These are phyloP conservation scores for Octodonta nipae DNA, from an alignment of 2,888 invertebrate species.

Conservation along the genomic window DNA sequence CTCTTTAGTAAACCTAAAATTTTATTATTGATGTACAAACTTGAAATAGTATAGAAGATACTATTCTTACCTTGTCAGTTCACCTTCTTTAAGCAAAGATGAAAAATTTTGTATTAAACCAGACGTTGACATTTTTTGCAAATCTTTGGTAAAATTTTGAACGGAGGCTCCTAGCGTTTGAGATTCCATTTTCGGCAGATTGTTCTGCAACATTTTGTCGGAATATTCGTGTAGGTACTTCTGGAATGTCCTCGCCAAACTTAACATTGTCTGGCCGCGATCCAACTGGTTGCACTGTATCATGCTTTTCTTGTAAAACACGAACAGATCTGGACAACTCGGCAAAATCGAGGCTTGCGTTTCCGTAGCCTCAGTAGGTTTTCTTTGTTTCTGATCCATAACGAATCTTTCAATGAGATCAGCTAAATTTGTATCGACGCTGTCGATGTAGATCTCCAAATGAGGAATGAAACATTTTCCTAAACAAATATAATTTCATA, in stretches of 20 bases:
- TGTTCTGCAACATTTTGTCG: slow-evolving; percentile 61
- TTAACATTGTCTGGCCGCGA: slow-evolving; percentile 77
- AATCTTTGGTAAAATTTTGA: slow-evolving; percentile 48
- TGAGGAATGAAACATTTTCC: slow-evolving; percentile 89
- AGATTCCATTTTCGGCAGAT: slow-evolving; percentile 56
- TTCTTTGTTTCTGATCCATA: slow-evolving; percentile 23
- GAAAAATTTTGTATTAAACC: slow-evolving; percentile 76
- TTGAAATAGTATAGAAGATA: too few species aligned
- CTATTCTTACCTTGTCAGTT: slow-evolving; percentile 31
- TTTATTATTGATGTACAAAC: too few species aligned
- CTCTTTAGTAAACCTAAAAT: slow-evolving; percentile 46
- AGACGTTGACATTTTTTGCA: slow-evolving; percentile 59
- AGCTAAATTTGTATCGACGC: slow-evolving; percentile 76
- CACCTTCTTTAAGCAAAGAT: slow-evolving; percentile 73
- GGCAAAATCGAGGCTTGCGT: slow-evolving; percentile 55
- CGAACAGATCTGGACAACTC: slow-evolving; percentile 90
- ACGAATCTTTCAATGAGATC: slow-evolving; percentile 59
- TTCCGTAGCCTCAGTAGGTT: slow-evolving; percentile 31
- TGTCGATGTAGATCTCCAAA: slow-evolving; percentile 87
- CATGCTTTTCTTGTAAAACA: slow-evolving; percentile 94
- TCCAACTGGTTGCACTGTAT: slow-evolving; percentile 91
- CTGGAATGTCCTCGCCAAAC: slow-evolving; percentile 78
- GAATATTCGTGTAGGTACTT: slow-evolving; percentile 90
- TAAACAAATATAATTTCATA: too few species aligned
- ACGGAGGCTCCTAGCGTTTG: slow-evolving; percentile 44